Conservation (phyloP, 2,797 vertebrate species). For the Ibycter americanus region DNA sequence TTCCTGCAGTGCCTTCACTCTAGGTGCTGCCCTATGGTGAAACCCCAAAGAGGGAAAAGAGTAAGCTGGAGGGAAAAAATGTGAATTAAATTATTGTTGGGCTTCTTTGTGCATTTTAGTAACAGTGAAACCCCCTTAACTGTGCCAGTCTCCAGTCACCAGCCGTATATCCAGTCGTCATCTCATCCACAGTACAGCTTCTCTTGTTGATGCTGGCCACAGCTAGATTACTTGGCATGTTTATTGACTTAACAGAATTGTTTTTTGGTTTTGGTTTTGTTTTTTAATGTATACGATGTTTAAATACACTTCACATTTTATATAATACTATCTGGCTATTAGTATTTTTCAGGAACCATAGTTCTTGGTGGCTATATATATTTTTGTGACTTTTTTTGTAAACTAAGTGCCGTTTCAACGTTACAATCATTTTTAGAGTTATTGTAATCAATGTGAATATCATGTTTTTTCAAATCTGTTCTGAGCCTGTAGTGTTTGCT, state of each 20-base stretch:
- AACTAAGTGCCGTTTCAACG: slow-evolving; percentile 86
- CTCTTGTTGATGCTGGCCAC: slow-evolving; percentile 75
- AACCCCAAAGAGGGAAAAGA: slow-evolving; percentile 10
- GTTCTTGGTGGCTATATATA: slow-evolving; percentile 91
- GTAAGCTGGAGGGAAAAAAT: slow-evolving; percentile 43
- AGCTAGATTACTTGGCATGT: slow-evolving; percentile 82
- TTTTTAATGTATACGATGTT: slow-evolving; percentile 85
- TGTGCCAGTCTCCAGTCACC: slow-evolving; percentile 76
- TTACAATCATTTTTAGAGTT: slow-evolving; percentile 93
- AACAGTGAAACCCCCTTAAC: slow-evolving; percentile 56
- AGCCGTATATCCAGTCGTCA: slow-evolving; percentile 73
- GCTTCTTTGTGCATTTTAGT: slow-evolving; percentile 69
- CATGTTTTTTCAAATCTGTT: slow-evolving; percentile 83
- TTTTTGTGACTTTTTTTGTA: slow-evolving; percentile 92
- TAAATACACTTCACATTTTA: slow-evolving; percentile 89
- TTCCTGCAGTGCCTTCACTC: slow-evolving; percentile 42
- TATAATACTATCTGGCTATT: slow-evolving; percentile 89
- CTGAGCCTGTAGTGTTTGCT: slow-evolving; percentile 88
- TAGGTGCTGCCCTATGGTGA: slow-evolving; percentile 62
- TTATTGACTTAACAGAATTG: slow-evolving; percentile 77
- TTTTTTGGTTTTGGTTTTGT: slow-evolving; percentile 72
- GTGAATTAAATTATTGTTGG: slow-evolving; percentile 62
- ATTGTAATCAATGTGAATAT: slow-evolving; percentile 94
- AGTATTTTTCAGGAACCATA: slow-evolving; percentile 89
- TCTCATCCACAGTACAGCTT: slow-evolving; percentile 75